A percentile compares a stretch with the other conserved stretches of the same genome.
phyloP scores from a whole-genome alignment of 2,113 vertebrate genomes.

The Taurulus bubalis region DNA sequence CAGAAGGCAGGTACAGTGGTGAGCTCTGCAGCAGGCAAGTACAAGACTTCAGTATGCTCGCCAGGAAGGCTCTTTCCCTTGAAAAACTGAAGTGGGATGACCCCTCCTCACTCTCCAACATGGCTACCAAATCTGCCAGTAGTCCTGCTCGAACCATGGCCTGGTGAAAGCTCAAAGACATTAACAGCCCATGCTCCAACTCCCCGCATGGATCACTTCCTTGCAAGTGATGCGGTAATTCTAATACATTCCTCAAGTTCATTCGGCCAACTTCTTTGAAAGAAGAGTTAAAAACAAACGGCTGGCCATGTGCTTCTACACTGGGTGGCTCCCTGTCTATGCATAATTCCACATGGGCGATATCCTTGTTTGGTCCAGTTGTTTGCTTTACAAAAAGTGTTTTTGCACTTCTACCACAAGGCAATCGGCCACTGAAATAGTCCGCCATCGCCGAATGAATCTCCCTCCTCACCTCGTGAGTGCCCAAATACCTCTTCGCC shows the following conservation, averaged over 20 bases:
- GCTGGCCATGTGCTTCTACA: conserved; percentile 52
- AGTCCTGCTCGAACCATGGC: conserved; percentile 77
- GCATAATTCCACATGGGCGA: conserved; percentile 20
- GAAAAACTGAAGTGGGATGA: conserved; percentile 42
- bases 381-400: conserved; percentile 38
- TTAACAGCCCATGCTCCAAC: conserved; percentile 68
- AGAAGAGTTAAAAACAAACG: conserved; percentile 69
- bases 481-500: conserved; percentile 74
- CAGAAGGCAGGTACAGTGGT: conserved; percentile 65
- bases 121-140: conserved; percentile 72
- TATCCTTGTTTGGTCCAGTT: conserved; percentile 8
- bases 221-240: conserved; percentile 82
- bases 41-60: conserved; percentile 70
- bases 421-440: conserved; percentile 79
- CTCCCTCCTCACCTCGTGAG: conserved; percentile 45
- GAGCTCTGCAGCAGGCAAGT: conserved; percentile 70
- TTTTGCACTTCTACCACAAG: conserved; percentile 66
- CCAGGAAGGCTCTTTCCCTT: conserved; percentile 76
- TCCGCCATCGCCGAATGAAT: conserved; percentile 76
- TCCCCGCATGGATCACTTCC: conserved; percentile 73
- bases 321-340: conserved; percentile 68
- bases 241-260: conserved; percentile 79
- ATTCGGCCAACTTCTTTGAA: conserved; percentile 16
- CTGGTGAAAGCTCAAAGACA: conserved; percentile 78
- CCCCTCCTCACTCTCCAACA: conserved; percentile 65